Evolutionary conservation across 2,113 vertebrate species (phyloP), one percentile per base, ranked within the genome.

Genomic region (Edolisoma coerulescens): DNA sequence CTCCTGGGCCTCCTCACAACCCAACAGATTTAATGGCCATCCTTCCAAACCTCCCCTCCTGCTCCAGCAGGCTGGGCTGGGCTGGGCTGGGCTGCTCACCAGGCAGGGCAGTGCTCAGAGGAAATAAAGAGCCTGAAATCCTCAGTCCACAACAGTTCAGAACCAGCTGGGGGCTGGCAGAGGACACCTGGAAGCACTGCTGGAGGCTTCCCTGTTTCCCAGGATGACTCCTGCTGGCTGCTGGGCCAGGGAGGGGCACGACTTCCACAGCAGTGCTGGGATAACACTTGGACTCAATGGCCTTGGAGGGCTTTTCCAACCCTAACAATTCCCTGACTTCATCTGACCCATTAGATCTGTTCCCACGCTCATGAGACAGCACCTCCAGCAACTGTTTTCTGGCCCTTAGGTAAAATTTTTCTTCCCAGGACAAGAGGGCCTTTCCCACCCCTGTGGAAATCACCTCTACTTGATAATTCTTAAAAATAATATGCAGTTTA

Each of bases 181-280:
- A 20, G 13, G 1, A 32, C 24, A 10, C 30, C 1, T 9, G 33
- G 21, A 13, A 60, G 24, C 44, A 9, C 19, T 3, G 28, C 41
- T 0, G 4, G n/a, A 5, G 7, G 23, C 39, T 64, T 20, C 26
- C 35, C 12, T 6, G 0, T 7, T 30, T 9, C 30, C 61, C 68
- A 52, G 54, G 42, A 45, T 2, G 7, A 3, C 18, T 12, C 20
- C 27, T 73, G 65, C 37, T 39, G 56, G 56, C 49, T 50, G 18
- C 59, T 2, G 13, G 54, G 11, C 27, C 47, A 9, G 24, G 24
- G 13, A 57, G 30, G 11, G 5, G 7, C 54, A 4, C 1, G 5
- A 32, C 50, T 47, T 35, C n/a, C 41, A 11, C 19, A 15, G 41
- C 41, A 33, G 30, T 16, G 61, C 41, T 33, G 41, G 61, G 41